Base-by-base conservation (phyloP, 2,888 invertebrate species). In the Drosophila antonietae region DNA sequence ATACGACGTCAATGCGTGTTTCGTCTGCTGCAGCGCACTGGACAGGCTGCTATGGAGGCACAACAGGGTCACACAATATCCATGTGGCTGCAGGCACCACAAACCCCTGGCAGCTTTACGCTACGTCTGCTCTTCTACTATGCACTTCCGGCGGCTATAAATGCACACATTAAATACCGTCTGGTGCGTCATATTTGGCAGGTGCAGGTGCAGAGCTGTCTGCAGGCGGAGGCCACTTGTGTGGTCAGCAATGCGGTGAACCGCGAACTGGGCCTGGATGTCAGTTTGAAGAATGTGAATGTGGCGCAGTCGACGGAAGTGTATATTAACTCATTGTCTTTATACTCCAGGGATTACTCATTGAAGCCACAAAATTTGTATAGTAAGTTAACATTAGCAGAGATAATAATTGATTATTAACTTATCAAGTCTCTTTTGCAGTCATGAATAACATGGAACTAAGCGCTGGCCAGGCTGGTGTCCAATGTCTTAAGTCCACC, bases 51-150 rank as follows among this genome's bases (percentile, higher is more conserved):
- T 1, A 63, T 93, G 6, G 88, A 91, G 44, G 90, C 92, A 2
- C 91, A 93, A 59, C 93, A 92, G 73, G 86, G 88, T 0, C 90
- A 90, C 3, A 90, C 89, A 5, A 77, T 92, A 49, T 89, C 91
- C 18, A 93, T 96, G 87, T 96, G 95, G 95, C 92, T 97, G 28
- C 95, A 95, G 84, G 96, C 96, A 0, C 95, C 96, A 0, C 94
- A 94, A 75, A 92, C 93, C 49, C 94, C 95, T 58, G 96, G 96
- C 2, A 93, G 93, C 31, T 95, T 95, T 78, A 92, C 93, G 6
- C 92, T 96, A 49, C 95, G 96, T 90, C 92, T 96, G 78, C 93
- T 97, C 55, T 95, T 97, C 91, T 96, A 96, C 90, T 97, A 96
- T 89, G 95, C 95, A 85, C 94, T 93, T 68, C 90, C 92, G 0